Evolutionary conservation across 1,140 invertebrate species (phyloP).

Genomic region (Pseudomyrmex gracilis): DNA sequence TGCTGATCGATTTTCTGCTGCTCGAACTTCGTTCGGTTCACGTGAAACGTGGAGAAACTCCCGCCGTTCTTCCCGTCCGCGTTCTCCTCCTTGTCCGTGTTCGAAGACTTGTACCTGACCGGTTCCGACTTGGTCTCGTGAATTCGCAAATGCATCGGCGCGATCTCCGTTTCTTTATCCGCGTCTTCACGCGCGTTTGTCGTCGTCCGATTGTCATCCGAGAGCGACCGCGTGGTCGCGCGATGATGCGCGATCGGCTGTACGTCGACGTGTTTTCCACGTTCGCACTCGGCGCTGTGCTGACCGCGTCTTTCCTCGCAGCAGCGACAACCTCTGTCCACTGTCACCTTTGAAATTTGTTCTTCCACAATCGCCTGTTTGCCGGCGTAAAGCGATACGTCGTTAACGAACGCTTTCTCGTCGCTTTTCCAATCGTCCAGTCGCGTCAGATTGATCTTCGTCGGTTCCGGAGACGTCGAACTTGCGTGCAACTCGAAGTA

Average conservation of each 20-base stretch:
- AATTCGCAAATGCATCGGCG: conserved; percentile 59
- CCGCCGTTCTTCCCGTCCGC: conserved; percentile 45
- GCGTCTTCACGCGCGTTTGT: background rate
- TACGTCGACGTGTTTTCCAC: conserved; percentile 13
- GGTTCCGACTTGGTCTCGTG: conserved; percentile 51
- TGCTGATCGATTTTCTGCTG: conserved; percentile 57
- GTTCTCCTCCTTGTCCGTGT: conserved; percentile 10
- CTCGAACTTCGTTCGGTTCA: conserved; percentile 74
- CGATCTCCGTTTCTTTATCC: conserved; percentile 30
- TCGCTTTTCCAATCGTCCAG: conserved; percentile 70
- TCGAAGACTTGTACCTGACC: background rate
- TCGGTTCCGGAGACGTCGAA: conserved; percentile 25
- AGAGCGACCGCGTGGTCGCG: conserved; percentile 47
- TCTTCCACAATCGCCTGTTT: conserved; percentile 79
- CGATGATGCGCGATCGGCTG: conserved; percentile 64
- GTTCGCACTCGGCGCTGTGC: conserved; percentile 48
- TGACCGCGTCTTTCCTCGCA: conserved; percentile 75
- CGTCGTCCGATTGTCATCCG: conserved; percentile 4
- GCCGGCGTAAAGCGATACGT: conserved; percentile 71
- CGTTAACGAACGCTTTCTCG: conserved; percentile 34
- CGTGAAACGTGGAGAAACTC: conserved; percentile 71
- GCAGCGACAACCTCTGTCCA: conserved; percentile 77
- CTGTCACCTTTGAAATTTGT: conserved; percentile 77
- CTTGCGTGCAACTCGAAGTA: conserved; percentile 75
- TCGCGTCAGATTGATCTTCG: conserved; percentile 60